Evolutionary conservation across 2,888 invertebrate species (phyloP).

Genomic region (Conus canariensis): DNA sequence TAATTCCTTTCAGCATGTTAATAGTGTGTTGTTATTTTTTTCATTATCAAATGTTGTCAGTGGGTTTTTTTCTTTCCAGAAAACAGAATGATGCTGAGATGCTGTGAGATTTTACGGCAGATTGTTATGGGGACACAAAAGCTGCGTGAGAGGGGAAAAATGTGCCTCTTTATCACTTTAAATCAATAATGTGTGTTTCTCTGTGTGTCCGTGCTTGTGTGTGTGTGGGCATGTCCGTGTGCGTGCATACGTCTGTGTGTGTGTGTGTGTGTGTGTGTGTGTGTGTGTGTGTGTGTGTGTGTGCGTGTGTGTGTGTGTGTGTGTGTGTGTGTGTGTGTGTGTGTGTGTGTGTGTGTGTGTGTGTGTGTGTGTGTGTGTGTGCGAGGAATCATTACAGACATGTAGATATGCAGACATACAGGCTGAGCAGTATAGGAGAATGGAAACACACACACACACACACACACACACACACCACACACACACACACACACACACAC

Average conservation of each 20-base stretch:
- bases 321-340: conserved; percentile 23
- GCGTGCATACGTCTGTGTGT: conserved; percentile 5
- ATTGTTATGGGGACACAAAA: no score
- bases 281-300: conserved; percentile 28
- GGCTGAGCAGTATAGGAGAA: not conserved
- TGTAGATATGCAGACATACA: not conserved
- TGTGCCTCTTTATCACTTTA: no score
- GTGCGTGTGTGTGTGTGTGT: not conserved
- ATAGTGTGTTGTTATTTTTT: no score
- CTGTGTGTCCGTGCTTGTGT: not conserved
- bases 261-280: conserved; percentile 2
- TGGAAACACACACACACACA: not conserved
- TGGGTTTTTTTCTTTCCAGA: no score
- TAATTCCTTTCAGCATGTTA: no score
- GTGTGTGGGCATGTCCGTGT: not conserved
- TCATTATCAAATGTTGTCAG: no score
- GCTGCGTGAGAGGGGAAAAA: no score
- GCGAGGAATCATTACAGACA: not conserved
- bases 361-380: conserved; percentile 28
- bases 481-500: not conserved
- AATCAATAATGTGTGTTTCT: not conserved
- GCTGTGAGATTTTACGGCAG: no score
- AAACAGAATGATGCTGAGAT: no score
- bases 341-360: conserved; percentile 28
- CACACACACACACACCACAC: no score